phyloP scores from a whole-genome alignment of 1,140 invertebrate genomes.

The Trachymyrmex septentrionalis region DNA sequence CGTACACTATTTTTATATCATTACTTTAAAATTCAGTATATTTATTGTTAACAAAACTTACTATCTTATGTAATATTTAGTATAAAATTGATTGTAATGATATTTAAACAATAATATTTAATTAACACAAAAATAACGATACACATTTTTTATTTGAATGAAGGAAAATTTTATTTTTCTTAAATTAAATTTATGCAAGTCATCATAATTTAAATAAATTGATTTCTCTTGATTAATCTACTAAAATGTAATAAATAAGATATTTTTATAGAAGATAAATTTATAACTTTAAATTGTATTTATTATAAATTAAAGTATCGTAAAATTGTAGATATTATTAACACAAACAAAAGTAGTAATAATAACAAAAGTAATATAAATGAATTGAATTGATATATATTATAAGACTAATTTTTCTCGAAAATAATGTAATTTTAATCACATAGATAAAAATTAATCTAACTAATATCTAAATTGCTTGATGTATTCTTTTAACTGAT shows the following conservation, averaged over 20 bases:
- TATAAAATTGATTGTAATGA: not conserved
- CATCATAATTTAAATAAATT: not conserved
- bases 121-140: not conserved
- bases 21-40: too few species aligned
- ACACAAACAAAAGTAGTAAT: not conserved
- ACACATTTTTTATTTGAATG: not conserved
- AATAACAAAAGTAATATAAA: not conserved
- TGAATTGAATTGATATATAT: not conserved
- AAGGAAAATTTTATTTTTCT: not conserved
- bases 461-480: too few species aligned
- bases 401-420: too few species aligned
- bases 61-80: not conserved
- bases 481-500: too few species aligned
- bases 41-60: not conserved
- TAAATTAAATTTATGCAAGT: not conserved
- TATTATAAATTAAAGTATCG: not conserved
- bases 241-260: too few species aligned
- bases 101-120: not conserved
- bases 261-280: too few species aligned
- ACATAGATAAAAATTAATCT: too few species aligned
- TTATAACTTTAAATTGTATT: not conserved
- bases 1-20: too few species aligned
- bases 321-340: not conserved
- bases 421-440: too few species aligned
- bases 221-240: too few species aligned